A percentile compares a stretch with the other conserved stretches of the same genome.
Conservation (phyloP, 2,888 invertebrate genomes). For the Drosophila recens region DNA sequence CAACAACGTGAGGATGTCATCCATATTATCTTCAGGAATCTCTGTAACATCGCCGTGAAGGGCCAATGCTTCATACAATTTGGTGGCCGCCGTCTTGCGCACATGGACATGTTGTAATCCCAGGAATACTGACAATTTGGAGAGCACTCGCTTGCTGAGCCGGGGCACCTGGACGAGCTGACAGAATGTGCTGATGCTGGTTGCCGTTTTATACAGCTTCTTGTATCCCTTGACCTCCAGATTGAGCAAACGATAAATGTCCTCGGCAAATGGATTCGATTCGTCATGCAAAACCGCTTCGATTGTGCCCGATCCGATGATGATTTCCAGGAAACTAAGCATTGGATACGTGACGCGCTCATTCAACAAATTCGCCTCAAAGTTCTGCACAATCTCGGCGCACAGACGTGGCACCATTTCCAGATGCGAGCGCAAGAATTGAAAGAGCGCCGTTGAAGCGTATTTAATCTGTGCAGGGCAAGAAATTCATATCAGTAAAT, state of each 20-base stretch:
- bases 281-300: slow-evolving; percentile 89
- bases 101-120: slow-evolving; percentile 94
- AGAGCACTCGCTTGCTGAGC: slow-evolving; percentile 89
- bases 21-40: slow-evolving; percentile 89
- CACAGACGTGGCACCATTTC: slow-evolving; percentile 88
- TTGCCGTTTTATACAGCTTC: slow-evolving; percentile 93
- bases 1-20: slow-evolving; percentile 89
- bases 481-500: not conserved
- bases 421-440: slow-evolving; percentile 89
- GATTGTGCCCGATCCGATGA: slow-evolving; percentile 92
- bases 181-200: slow-evolving; percentile 94
- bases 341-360: slow-evolving; percentile 94
- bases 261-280: slow-evolving; percentile 89
- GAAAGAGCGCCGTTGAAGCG: slow-evolving; percentile 92
- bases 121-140: slow-evolving; percentile 92
- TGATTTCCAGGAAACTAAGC: slow-evolving; percentile 93
- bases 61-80: slow-evolving; percentile 93
- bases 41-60: slow-evolving; percentile 91
- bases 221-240: slow-evolving; percentile 91
- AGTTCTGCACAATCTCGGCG: slow-evolving; percentile 90
- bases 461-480: slow-evolving; percentile 90
- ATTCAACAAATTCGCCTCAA: slow-evolving; percentile 90
- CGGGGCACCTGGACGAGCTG: slow-evolving; percentile 92
- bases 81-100: slow-evolving; percentile 91
- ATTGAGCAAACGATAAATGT: slow-evolving; percentile 90